Conservation (phyloP, 2,113 vertebrate species). For the Todiramphus saurophagus region DNA sequence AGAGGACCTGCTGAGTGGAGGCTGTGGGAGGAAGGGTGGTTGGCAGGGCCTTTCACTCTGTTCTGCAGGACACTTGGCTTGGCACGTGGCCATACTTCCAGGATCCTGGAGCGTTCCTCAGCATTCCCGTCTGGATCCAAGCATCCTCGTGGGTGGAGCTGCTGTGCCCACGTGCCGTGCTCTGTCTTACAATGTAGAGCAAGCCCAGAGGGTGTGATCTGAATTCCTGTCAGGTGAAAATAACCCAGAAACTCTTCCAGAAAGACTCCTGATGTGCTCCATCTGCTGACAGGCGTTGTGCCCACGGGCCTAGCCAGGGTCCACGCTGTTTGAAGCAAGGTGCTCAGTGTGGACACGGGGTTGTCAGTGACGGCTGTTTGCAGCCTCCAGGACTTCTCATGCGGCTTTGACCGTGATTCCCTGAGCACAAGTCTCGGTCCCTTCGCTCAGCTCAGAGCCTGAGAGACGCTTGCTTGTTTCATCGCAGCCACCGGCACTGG, state of each 20-base stretch:
- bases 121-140: accelerated
- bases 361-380: no score
- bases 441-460: background rate
- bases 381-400: background rate
- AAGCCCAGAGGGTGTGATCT: background rate
- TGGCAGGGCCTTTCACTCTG: accelerated
- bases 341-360: background rate
- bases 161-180: background rate
- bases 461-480: background rate
- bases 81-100: accelerated
- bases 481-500: background rate
- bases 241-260: background rate
- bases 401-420: background rate
- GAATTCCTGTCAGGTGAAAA: background rate
- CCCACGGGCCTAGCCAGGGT: background rate
- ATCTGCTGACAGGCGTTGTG: background rate
- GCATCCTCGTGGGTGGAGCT: accelerated
- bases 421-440: accelerated
- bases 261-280: background rate
- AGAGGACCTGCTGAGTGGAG: background rate
- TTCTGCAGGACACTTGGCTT: background rate
- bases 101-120: no score
- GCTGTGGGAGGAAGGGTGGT: background rate
- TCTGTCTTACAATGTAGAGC: background rate
- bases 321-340: no score